A percentile compares a stretch with the other conserved stretches of the same genome.
Evolutionary conservation across 2,113 vertebrate species (phyloP).

Genomic region (Cyanocitta stelleri): DNA sequence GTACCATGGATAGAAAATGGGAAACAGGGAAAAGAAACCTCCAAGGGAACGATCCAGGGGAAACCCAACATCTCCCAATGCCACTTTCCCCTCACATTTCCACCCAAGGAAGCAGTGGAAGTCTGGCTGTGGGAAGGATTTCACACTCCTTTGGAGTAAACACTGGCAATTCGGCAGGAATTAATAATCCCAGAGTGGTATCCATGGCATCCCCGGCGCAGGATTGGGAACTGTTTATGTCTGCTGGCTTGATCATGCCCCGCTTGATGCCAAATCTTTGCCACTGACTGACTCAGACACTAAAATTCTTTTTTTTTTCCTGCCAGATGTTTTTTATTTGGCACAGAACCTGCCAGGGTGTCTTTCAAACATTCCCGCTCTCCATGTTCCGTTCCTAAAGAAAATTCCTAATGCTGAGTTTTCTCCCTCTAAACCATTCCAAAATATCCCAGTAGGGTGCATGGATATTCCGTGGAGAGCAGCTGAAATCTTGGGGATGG

Average conservation of each 20-base stretch:
- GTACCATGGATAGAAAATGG: background rate
- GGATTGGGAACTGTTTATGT: background rate
- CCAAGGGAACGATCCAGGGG: background rate
- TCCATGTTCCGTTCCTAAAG: background rate
- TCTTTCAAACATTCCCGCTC: background rate
- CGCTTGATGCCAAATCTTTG: background rate
- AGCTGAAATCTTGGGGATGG: background rate
- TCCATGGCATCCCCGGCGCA: background rate
- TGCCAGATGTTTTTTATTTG: background rate
- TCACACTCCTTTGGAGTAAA: background rate
- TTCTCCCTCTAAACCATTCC: background rate
- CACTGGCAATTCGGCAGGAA: background rate
- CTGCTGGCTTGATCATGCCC: background rate
- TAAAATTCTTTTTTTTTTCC: background rate
- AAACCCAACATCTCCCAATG: background rate
- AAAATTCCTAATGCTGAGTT: background rate
- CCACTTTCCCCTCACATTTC: background rate
- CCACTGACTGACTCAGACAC: background rate
- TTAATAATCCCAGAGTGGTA: background rate
- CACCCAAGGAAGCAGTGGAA: background rate
- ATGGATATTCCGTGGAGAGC: background rate
- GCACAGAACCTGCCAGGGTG: background rate
- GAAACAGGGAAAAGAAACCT: background rate
- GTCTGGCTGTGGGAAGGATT: background rate
- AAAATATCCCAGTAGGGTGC: rapidly evolving